These are phyloP conservation scores for Platycheirus rosarum DNA, from an alignment of 2,888 invertebrate species.

Conservation along the genomic window DNA sequence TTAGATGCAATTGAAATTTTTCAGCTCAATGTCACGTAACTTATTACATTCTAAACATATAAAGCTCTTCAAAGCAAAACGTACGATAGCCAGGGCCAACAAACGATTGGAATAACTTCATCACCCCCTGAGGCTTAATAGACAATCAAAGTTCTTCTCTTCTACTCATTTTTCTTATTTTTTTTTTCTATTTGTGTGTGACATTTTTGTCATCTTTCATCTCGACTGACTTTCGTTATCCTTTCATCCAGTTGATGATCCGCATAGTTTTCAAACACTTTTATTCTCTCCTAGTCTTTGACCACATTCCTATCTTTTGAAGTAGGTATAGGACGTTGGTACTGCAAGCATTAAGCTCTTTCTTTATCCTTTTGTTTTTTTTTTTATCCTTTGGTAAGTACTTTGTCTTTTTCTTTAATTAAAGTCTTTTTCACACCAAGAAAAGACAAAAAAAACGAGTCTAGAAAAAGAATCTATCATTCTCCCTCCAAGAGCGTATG, in stretches of 20 bases:
- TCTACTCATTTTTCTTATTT: not conserved
- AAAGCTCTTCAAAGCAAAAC: slow-evolving; percentile 3
- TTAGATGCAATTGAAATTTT: slow-evolving; percentile 18
- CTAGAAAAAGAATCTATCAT: not conserved
- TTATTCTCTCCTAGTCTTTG: not conserved
- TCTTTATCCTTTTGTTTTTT: not conserved
- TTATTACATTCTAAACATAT: not conserved
- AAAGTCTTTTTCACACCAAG: slow-evolving; percentile 44
- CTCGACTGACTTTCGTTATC: slow-evolving; percentile 35
- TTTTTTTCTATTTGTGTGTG: not conserved
- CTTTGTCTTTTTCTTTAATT: slow-evolving; percentile 67
- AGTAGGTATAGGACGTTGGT: not conserved
- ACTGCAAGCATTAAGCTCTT: slow-evolving; percentile 9
- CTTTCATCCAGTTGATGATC: slow-evolving; percentile 53
- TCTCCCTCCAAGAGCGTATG: not conserved
- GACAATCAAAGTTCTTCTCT: slow-evolving; percentile 37
- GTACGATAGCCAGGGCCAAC: not conserved
- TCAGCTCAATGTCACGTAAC: slow-evolving; percentile 31
- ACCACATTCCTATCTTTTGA: slow-evolving; percentile 9
- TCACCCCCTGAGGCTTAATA: slow-evolving; percentile 33
- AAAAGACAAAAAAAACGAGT: slow-evolving; percentile 15
- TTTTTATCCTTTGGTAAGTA: slow-evolving; percentile 1
- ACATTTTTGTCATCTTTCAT: slow-evolving; percentile 38
- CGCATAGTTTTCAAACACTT: slow-evolving; percentile 53
- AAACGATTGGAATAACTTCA: slow-evolving; percentile 24